phyloP scores from a whole-genome alignment of 2,888 invertebrate species.

The Mythimna impura region DNA sequence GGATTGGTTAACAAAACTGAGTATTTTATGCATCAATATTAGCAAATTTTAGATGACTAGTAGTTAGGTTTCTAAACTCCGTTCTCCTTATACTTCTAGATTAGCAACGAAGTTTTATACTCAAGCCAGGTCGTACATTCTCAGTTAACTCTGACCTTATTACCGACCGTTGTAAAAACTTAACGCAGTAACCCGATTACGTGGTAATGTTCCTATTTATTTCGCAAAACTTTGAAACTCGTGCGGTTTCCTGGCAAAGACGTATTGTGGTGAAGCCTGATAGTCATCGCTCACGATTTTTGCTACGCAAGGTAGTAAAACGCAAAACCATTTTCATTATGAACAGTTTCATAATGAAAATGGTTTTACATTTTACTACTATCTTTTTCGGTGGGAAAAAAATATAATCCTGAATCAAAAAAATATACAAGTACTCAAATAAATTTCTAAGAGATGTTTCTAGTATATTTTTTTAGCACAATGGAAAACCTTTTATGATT shows the following conservation, averaged over 20 bases:
- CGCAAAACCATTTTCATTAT: constrained; percentile 31
- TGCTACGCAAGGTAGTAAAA: constrained; percentile 31
- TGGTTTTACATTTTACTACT: no score
- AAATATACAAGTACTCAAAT: constrained; percentile 28
- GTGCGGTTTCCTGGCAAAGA: constrained; percentile 49
- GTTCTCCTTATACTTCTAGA: constrained; percentile 8
- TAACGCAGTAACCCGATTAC: constrained; percentile 56
- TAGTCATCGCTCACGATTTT: constrained; percentile 61
- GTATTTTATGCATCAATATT: not conserved
- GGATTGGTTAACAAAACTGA: not conserved
- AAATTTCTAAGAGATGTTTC: constrained; percentile 21
- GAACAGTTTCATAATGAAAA: constrained; percentile 1
- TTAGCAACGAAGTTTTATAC: constrained; percentile 46
- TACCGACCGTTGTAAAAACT: constrained; percentile 52
- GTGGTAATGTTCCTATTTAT: constrained; percentile 62
- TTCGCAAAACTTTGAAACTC: constrained; percentile 58
- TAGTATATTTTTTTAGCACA: constrained; percentile 23
- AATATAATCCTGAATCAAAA: constrained; percentile 19
- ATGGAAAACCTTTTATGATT: constrained; percentile 44
- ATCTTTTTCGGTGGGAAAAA: not conserved
- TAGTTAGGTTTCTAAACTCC: not conserved
- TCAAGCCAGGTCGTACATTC: constrained; percentile 28
- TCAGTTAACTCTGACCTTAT: constrained; percentile 39
- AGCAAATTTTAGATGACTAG: not conserved
- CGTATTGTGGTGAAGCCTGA: constrained; percentile 44